These are phyloP conservation scores for Zygothrica quintamaculata DNA, from an alignment of 2,888 invertebrate species.

Conservation along the genomic window DNA sequence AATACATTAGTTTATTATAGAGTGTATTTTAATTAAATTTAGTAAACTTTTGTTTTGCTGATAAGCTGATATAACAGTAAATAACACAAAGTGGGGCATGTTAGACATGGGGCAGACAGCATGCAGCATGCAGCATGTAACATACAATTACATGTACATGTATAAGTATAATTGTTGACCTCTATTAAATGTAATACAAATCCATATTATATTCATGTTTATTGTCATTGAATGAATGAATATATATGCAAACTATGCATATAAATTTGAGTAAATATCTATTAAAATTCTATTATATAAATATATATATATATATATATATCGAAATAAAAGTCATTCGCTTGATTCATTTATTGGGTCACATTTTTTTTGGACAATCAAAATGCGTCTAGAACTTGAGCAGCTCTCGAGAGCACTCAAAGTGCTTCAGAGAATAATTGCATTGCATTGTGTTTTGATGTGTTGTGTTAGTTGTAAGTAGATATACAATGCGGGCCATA, in stretches of 20 bases:
- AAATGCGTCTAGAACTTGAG: slow-evolving; percentile 38
- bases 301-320: too few species aligned
- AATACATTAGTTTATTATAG: slow-evolving; percentile 16
- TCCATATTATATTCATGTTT: too few species aligned
- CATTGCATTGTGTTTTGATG: slow-evolving; percentile 30
- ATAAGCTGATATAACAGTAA: slow-evolving; percentile 23
- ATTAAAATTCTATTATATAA: too few species aligned
- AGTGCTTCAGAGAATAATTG: slow-evolving; percentile 49
- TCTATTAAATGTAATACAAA: too few species aligned
- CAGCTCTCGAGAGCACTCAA: slow-evolving; percentile 13
- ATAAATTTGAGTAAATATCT: slow-evolving; percentile 16
- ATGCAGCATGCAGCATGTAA: background rate
- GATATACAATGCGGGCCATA: slow-evolving; percentile 44
- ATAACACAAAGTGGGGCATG: slow-evolving; percentile 37
- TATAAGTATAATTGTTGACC: too few species aligned
- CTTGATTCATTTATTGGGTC: too few species aligned
- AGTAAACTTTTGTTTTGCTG: slow-evolving; percentile 28
- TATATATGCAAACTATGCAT: slow-evolving; percentile 39
- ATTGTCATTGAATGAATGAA: too few species aligned
- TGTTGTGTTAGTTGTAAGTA: background rate
- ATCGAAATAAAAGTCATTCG: too few species aligned
- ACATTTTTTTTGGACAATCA: slow-evolving; percentile 57
- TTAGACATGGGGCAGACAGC: background rate
- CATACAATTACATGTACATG: slow-evolving; percentile 60
- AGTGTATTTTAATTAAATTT: slow-evolving; percentile 40